Evolutionary conservation across 1,140 invertebrate genomes (phyloP).

Genomic region (Procambarus virginalis): DNA sequence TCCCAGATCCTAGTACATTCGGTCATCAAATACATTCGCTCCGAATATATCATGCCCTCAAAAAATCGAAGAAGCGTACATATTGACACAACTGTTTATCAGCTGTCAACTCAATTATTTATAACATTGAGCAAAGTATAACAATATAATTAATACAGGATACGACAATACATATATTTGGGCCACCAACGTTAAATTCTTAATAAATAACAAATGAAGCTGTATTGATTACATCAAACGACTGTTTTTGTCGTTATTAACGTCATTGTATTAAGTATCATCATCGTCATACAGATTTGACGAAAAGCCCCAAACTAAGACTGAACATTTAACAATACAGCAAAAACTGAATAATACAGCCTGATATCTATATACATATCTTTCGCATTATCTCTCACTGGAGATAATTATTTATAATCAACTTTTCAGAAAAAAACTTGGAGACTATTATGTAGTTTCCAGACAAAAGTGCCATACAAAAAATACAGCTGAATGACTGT

Average conservation of each 20-base stretch:
- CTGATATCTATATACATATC: too few relatives aligned
- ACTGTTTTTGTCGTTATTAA: neutral
- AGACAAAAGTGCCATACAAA: too few relatives aligned
- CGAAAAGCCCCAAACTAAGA: too few relatives aligned
- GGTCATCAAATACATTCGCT: neutral
- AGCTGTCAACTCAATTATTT: conserved; percentile 4
- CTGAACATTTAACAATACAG: too few relatives aligned
- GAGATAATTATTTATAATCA: too few relatives aligned
- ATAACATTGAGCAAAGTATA: neutral
- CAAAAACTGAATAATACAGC: too few relatives aligned
- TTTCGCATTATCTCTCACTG: too few relatives aligned
- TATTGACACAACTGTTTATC: conserved; percentile 8
- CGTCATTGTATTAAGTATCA: too few relatives aligned
- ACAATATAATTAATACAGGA: neutral
- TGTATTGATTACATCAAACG: neutral
- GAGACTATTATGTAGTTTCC: too few relatives aligned
- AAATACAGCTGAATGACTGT: too few relatives aligned
- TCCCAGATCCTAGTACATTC: neutral
- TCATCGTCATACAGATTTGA: too few relatives aligned
- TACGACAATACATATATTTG: neutral
- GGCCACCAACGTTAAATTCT: neutral
- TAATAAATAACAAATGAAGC: neutral
- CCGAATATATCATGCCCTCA: neutral
- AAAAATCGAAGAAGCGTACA: neutral
- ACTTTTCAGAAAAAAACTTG: too few relatives aligned